Conservation (phyloP, 2,797 vertebrate species). For the Diglossa cyanea region DNA sequence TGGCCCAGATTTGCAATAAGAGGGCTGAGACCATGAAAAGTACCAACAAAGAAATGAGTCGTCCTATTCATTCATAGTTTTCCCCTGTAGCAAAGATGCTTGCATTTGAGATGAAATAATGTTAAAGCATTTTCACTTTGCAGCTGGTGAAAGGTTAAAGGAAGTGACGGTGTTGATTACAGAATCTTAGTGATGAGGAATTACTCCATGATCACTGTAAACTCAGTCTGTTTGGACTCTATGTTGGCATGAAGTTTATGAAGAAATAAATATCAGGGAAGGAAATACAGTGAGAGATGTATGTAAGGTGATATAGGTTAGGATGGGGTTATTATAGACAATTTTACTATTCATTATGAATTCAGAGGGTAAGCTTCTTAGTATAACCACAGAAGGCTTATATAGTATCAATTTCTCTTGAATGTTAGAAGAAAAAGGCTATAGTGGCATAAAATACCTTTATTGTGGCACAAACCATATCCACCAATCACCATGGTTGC, state of each 20-base stretch:
- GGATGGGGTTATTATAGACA: background rate
- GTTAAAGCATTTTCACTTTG: background rate
- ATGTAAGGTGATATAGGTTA: background rate
- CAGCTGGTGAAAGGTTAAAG: background rate
- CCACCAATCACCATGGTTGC: background rate
- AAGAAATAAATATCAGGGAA: background rate
- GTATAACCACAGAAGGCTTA: background rate
- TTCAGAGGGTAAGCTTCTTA: background rate
- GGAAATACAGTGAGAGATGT: background rate
- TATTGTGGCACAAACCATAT: background rate
- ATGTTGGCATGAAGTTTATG: background rate
- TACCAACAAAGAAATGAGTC: background rate
- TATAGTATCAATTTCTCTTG: background rate
- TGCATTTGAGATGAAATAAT: background rate
- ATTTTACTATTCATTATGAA: background rate
- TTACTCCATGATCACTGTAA: background rate
- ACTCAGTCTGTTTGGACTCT: background rate
- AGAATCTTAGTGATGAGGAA: background rate
- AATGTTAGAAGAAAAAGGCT: background rate
- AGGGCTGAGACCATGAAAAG: background rate
- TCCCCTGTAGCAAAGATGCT: background rate
- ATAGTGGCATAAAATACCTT: background rate
- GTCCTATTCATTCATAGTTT: background rate
- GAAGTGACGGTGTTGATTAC: background rate
- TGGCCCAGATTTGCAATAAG: background rate